Evolutionary conservation across 2,797 vertebrate genomes (phyloP), one percentile per base, ranked within the genome.

Genomic region (Nyctibius grandis): DNA sequence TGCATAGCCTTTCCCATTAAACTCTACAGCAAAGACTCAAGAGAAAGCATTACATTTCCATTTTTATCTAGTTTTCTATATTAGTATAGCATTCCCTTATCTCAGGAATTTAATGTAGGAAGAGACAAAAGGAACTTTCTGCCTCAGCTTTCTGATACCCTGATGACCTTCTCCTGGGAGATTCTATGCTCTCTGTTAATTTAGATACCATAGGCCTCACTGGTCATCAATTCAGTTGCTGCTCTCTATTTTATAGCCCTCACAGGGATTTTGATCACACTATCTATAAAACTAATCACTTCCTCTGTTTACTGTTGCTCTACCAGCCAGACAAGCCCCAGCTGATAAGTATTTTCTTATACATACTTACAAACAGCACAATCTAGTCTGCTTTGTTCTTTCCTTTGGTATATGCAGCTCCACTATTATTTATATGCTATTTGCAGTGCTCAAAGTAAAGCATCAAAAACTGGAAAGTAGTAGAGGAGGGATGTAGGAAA

Each of bases 181-280:
- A 88, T 65, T 56, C 85, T 45, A 29, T 20, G 38, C 19, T 61
- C 50, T 42, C 75, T 91, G 72, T 91, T 94, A 93, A 94, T 95
- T 95, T 92, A 92, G 89, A 96, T 76, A 96, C 78, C 85, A 93
- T 79, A 95, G 93, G 93, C 42, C 87, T 93, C 91, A 73, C 5
- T 80, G 74, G 89, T 85, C 82, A 92, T 68, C 85, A 90, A n/a
- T 81, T 92, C 82, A 91, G 75, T 56, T 87, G 57, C 85, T 84
- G 63, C 47, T 89, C 75, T 74, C 47, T 78, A 23, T 68, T 94
- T 92, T 86, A 91, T 34, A 84, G 75, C 56, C 63, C 70, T 91
- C 60, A 68, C n/a, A 77, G 38, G 69, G n/a, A 88, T 93, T 86
- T 88, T 91, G 76, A 89, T 93, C 47, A 34, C 17, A 47, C 28